Evolutionary conservation across 2,797 vertebrate species (phyloP).

Genomic region (Lepilemur ruficaudatus): DNA sequence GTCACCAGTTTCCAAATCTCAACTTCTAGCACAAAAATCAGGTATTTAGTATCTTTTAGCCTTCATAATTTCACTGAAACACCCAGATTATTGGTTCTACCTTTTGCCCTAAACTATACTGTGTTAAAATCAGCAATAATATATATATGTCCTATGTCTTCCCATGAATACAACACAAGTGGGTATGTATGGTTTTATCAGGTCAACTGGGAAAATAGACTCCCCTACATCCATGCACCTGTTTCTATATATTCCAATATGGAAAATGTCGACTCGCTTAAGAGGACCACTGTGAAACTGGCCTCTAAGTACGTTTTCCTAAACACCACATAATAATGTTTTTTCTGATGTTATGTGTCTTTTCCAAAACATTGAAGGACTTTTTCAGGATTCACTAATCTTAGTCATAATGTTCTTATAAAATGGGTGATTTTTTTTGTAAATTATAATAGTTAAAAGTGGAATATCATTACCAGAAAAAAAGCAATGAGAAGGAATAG

Average conservation of each 20-base stretch:
- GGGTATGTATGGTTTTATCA: conserved; percentile 7
- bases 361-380: conserved; percentile 6
- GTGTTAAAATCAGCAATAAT: conserved; percentile 51
- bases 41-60: conserved; percentile 29
- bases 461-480: not conserved
- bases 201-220: conserved; percentile 45
- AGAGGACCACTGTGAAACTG: conserved; percentile 38
- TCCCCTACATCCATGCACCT: not conserved
- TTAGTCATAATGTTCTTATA: conserved; percentile 11
- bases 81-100: not conserved
- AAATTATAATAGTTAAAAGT: not conserved
- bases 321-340: not conserved
- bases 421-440: conserved; percentile 9
- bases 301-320: not conserved
- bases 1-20: conserved; percentile 35
- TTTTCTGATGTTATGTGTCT: conserved; percentile 3
- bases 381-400: conserved; percentile 5
- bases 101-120: conserved; percentile 31
- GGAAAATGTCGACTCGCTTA: not conserved
- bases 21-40: conserved; percentile 10
- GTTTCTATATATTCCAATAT: not conserved
- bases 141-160: not conserved
- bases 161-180: not conserved
- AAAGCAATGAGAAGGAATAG: not conserved
- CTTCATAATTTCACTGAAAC: conserved; percentile 29